Percentiles rank a stretch among this genome's conserved stretches.
Conservation (phyloP, 1,140 invertebrate species). For the Pseudomyrmex pallidus region DNA sequence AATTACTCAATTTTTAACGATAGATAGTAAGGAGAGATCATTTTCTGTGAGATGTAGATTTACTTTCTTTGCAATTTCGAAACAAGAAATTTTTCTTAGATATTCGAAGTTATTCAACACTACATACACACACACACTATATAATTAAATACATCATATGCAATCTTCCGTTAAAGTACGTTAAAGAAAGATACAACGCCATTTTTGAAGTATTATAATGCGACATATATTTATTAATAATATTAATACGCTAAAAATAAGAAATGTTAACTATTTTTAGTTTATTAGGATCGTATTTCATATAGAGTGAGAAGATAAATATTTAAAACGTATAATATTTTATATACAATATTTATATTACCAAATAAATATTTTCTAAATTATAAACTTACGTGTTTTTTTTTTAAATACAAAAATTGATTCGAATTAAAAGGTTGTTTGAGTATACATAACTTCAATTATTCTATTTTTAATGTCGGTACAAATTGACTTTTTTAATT, state of each 20-base stretch:
- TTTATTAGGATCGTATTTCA: too few relatives aligned
- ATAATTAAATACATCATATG: not conserved
- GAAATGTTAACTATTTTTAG: too few relatives aligned
- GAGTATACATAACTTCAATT: not conserved
- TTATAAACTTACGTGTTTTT: not conserved
- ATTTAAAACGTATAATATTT: constrained; percentile 1
- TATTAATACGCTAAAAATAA: not conserved
- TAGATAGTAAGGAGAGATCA: too few relatives aligned
- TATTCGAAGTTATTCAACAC: not conserved
- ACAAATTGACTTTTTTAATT: constrained; percentile 17
- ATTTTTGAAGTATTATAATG: not conserved
- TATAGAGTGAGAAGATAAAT: not conserved
- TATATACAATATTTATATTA: not conserved
- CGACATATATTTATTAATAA: not conserved
- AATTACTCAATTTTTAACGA: not conserved
- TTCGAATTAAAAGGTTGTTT: not conserved
- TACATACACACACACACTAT: not conserved
- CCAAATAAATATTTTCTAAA: not conserved
- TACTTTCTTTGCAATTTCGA: not conserved
- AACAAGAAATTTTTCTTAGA: not conserved
- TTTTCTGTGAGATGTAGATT: not conserved
- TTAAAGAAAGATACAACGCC: not conserved
- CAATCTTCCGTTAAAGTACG: not conserved
- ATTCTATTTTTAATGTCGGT: not conserved
- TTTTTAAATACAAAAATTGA: constrained; percentile 2